These are phyloP conservation scores for Calephelis nemesis DNA, from an alignment of 1,140 invertebrate genomes.

Conservation along the genomic window DNA sequence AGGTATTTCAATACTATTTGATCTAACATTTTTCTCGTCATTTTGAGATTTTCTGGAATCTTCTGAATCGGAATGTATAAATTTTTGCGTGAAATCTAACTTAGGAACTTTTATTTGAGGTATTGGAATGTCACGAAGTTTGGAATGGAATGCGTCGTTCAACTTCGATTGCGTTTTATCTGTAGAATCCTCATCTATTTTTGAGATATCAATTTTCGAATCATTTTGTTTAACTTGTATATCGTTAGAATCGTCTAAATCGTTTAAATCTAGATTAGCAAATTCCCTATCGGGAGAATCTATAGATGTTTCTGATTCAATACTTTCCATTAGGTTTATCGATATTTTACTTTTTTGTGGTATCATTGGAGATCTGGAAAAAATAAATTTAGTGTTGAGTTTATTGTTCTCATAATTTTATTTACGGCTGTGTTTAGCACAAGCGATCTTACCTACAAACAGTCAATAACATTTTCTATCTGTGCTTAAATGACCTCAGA, in stretches of 20 bases:
- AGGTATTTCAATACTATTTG: conserved; percentile 54
- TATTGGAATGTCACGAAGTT: conserved; percentile 49
- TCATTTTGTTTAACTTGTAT: conserved; percentile 41
- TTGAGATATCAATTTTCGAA: conserved; percentile 27
- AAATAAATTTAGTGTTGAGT: not conserved
- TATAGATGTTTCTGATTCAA: conserved; percentile 75
- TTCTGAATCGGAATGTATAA: conserved; percentile 55
- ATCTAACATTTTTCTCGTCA: conserved; percentile 55
- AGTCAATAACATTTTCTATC: too few species aligned
- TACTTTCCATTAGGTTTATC: conserved; percentile 78
- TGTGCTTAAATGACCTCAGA: too few species aligned
- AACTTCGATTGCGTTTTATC: conserved; percentile 49
- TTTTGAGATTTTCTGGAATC: conserved; percentile 51
- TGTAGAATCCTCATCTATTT: conserved; percentile 37
- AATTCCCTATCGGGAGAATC: conserved; percentile 75
- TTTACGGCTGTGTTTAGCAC: too few species aligned
- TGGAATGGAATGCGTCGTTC: conserved; percentile 40
- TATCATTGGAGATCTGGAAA: conserved; percentile 69
- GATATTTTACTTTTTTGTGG: conserved; percentile 73
- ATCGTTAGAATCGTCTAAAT: conserved; percentile 44
- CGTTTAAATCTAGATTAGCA: conserved; percentile 65
- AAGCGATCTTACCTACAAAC: too few species aligned
- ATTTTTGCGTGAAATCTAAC: conserved; percentile 52
- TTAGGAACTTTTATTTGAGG: conserved; percentile 71
- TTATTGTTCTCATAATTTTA: too few species aligned